Conservation (phyloP, 2,888 invertebrate genomes). For the Aelia acuminata region DNA sequence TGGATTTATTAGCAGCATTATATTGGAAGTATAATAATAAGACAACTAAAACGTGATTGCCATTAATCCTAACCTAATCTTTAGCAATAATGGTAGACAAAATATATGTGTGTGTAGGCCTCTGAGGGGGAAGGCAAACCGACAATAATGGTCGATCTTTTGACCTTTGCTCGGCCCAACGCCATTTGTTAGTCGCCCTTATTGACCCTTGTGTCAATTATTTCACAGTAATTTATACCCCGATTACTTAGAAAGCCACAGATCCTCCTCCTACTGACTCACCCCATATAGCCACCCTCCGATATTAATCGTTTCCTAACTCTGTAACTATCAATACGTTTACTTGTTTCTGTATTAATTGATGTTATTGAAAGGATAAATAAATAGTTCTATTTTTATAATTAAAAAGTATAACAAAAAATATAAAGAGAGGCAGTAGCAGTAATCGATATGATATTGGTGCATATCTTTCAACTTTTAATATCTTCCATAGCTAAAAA, state of each 20-base stretch:
- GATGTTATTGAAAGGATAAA: too few relatives aligned
- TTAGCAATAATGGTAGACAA: too few relatives aligned
- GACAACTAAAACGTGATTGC: too few relatives aligned
- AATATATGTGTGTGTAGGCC: neutral
- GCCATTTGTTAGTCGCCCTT: conserved; percentile 28
- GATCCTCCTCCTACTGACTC: conserved; percentile 23
- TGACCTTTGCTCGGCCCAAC: neutral
- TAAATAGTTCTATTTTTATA: too few relatives aligned
- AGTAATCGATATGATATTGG: too few relatives aligned
- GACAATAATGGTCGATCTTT: neutral
- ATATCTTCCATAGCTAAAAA: too few relatives aligned
- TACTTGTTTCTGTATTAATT: neutral
- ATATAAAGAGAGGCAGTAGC: too few relatives aligned
- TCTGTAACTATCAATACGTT: neutral
- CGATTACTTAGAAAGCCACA: conserved; percentile 36
- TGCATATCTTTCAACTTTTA: too few relatives aligned
- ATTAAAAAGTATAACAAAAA: too few relatives aligned
- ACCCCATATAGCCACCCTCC: neutral
- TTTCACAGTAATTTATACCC: conserved; percentile 30
- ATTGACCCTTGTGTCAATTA: conserved; percentile 42
- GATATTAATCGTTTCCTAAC: neutral
- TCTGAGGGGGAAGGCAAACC: neutral
- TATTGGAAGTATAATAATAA: too few relatives aligned
- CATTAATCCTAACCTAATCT: too few relatives aligned
- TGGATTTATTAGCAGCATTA: too few relatives aligned